Base-by-base conservation (phyloP, 2,888 invertebrate genomes). In the Eumerus sabulonum region DNA sequence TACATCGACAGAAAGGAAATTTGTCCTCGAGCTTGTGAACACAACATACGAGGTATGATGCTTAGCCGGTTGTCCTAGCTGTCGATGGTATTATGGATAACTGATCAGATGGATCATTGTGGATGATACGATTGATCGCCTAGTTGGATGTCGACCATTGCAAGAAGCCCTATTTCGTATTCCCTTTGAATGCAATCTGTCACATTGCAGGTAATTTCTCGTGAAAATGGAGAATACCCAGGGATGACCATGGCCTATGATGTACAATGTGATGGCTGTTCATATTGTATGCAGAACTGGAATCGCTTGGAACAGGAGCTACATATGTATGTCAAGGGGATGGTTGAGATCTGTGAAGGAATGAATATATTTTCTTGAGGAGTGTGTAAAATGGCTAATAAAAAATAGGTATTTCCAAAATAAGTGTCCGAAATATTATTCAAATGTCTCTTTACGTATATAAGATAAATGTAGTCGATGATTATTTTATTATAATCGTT, bases 171-270 rank as follows among this genome's bases (percentile, higher is more conserved):
- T 42, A 64, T 72, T 64, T 72, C 57, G 63, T 27, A 72, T 64
- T 73, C 45, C 1, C 36, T 53, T 59, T 47, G 59, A 66, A 66
- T 66, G 40, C 57, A 64, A 66, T 73, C 59, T 66, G 72, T 73
- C 66, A 73, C 72, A 59, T 73, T 53, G 57, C 35, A 47, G 45
- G 57, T 73, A 59, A 73, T 66, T 73, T 60, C 59, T 42, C 11
- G 40, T 27, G 45, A 71, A 27, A 71, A 57, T 56, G 51, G 27
- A 27, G 56, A 63, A 71, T 71, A 47, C 63, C 51, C 12, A 1
- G 48, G 71, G 63, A 60, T 56, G 3, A 27, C 2, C 27, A 27
- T 7, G 27, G 27, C 27, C 2, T 27, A 7, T 27, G 27, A 27
- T 27, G 7, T 27, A 27, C 27, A 27, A 27, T 7, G 27, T 27